These are phyloP conservation scores for Polylopha cassiicola DNA, from an alignment of 2,888 invertebrate species.

Conservation along the genomic window DNA sequence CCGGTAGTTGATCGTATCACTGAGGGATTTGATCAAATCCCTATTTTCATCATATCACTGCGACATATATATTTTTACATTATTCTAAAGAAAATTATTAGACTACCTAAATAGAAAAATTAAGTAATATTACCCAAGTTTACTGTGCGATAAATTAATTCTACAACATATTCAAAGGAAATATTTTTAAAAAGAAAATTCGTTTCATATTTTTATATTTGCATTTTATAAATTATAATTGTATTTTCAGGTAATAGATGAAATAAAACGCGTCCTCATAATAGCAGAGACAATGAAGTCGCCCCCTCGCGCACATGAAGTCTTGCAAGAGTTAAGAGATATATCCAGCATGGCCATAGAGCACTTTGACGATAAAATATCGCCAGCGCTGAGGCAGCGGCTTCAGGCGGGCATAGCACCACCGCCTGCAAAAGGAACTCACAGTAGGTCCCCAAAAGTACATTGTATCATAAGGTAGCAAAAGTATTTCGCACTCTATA, in stretches of 20 bases:
- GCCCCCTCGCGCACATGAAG: slow-evolving; percentile 86
- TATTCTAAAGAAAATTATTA: too few species aligned
- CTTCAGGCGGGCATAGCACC: slow-evolving; percentile 47
- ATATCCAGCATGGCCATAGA: slow-evolving; percentile 98
- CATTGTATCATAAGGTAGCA: too few species aligned
- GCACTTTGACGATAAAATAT: slow-evolving; percentile 94
- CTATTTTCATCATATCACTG: too few species aligned
- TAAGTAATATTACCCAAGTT: too few species aligned
- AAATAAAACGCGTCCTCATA: slow-evolving; percentile 85
- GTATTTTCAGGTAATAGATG: slow-evolving; percentile 86
- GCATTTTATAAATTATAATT: background rate
- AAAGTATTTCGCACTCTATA: too few species aligned
- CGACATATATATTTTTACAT: too few species aligned
- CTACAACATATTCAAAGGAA: too few species aligned
- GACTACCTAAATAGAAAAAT: too few species aligned
- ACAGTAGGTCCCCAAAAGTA: slow-evolving; percentile 32
- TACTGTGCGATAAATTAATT: too few species aligned
- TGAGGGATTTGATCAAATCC: too few species aligned
- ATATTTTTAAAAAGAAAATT: too few species aligned
- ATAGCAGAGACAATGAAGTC: slow-evolving; percentile 81
- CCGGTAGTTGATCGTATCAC: too few species aligned
- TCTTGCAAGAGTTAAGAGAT: slow-evolving; percentile 91
- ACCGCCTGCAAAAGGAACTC: slow-evolving; percentile 37
- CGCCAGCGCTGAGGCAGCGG: slow-evolving; percentile 54
- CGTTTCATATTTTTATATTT: background rate